Conservation (phyloP, 2,888 invertebrate genomes). For the Thereva unica region DNA sequence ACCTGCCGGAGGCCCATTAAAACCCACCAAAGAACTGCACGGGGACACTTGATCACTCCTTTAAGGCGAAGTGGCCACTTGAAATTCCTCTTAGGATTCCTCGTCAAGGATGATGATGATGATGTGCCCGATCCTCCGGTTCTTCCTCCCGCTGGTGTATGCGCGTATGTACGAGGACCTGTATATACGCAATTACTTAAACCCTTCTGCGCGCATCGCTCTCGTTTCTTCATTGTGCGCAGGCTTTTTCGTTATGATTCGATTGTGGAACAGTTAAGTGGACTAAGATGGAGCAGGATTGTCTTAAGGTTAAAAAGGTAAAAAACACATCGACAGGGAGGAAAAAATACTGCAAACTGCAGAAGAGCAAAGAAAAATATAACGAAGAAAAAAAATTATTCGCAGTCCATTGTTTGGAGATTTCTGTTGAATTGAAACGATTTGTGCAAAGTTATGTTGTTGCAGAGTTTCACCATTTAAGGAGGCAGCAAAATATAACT, state of each 20-base stretch:
- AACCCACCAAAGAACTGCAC: conserved; percentile 12
- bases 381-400: conserved; percentile 18
- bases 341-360: not conserved
- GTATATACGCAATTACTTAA: not conserved
- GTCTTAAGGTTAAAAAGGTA: conserved; percentile 3
- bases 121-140: conserved; percentile 9
- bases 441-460: conserved; percentile 16
- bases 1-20: conserved; percentile 21
- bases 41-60: conserved; percentile 27
- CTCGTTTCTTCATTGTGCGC: no score
- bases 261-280: no score
- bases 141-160: not conserved
- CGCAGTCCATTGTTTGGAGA: conserved; percentile 27
- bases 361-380: not conserved
- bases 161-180: not conserved
- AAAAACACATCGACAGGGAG: not conserved
- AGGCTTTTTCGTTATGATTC: no score
- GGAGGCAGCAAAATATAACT: not conserved
- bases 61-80: conserved; percentile 12
- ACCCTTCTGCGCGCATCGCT: conserved; percentile 2
- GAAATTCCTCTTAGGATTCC: conserved; percentile 26
- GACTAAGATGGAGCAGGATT: no score
- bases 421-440: conserved; percentile 24
- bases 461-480: conserved; percentile 9
- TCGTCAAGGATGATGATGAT: conserved; percentile 4